Percentiles rank a stretch among this genome's conserved stretches.
These are phyloP conservation scores for Pelosia muscerda DNA, from an alignment of 2,888 invertebrate genomes.

Conservation along the genomic window DNA sequence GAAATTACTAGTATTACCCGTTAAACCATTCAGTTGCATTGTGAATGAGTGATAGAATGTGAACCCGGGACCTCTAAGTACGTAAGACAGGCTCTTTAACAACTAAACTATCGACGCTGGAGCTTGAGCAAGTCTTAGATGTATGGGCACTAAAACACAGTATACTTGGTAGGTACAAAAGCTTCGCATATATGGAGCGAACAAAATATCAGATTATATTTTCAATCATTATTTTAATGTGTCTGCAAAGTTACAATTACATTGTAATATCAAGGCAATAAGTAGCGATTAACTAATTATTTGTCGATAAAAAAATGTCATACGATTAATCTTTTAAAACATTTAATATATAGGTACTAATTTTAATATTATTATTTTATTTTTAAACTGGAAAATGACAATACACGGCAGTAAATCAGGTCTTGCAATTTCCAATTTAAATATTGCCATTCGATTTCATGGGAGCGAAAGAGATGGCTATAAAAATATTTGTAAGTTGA, in stretches of 20 bases:
- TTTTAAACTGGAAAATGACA: slow-evolving; percentile 1
- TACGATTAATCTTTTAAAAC: slow-evolving; percentile 2
- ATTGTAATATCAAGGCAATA: not conserved
- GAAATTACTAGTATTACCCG: too few species aligned
- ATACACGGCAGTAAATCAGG: not conserved
- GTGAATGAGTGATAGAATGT: too few species aligned
- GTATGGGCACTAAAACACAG: not conserved
- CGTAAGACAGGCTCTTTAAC: too few species aligned
- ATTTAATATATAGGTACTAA: slow-evolving; percentile 1
- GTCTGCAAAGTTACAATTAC: not conserved
- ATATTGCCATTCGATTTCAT: not conserved
- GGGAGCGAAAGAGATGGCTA: slow-evolving; percentile 1
- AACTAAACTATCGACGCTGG: too few species aligned
- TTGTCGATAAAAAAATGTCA: not conserved
- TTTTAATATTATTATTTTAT: not conserved
- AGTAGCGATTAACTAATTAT: not conserved
- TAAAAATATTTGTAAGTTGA: slow-evolving; percentile 11
- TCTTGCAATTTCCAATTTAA: not conserved
- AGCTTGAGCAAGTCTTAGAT: not conserved
- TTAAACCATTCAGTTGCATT: too few species aligned
- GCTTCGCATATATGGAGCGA: not conserved
- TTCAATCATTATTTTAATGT: not conserved
- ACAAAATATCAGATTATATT: not conserved
- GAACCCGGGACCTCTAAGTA: too few species aligned
- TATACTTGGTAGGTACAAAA: not conserved